These are phyloP conservation scores for Drosophila pseudotakahashii DNA, from an alignment of 2,888 invertebrate species.

Conservation along the genomic window DNA sequence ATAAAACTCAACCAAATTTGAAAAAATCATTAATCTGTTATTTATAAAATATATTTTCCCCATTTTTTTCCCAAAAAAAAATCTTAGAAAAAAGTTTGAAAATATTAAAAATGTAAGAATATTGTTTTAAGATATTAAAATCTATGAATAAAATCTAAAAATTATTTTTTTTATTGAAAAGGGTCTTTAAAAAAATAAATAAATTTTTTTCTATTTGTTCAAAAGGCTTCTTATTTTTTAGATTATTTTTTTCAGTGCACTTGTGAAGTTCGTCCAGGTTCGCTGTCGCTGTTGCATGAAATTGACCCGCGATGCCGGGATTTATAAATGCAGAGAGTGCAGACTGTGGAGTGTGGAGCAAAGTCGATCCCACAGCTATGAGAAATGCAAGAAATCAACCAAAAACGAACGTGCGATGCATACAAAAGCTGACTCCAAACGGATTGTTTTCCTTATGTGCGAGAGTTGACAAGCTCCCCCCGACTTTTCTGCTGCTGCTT, in stretches of 20 bases:
- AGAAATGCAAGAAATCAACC: conserved; percentile 80
- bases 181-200: too few species aligned
- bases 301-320: conserved; percentile 76
- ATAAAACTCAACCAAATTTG: too few species aligned
- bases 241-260: neutral
- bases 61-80: too few species aligned
- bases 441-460: conserved; percentile 76
- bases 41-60: too few species aligned
- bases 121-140: too few species aligned
- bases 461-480: conserved; percentile 30
- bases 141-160: too few species aligned
- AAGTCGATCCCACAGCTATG: conserved; percentile 60
- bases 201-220: too few species aligned
- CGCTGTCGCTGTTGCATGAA: conserved; percentile 70
- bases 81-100: too few species aligned
- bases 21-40: too few species aligned
- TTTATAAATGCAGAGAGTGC: conserved; percentile 76
- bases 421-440: conserved; percentile 66
- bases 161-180: too few species aligned
- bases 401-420: conserved; percentile 77
- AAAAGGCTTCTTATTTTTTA: neutral
- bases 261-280: conserved; percentile 45
- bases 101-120: too few species aligned
- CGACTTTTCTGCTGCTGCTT: conserved; percentile 5
- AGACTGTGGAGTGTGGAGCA: conserved; percentile 20